Evolutionary conservation across 2,113 vertebrate species (phyloP).

Genomic region (Microtus richardsoni): DNA sequence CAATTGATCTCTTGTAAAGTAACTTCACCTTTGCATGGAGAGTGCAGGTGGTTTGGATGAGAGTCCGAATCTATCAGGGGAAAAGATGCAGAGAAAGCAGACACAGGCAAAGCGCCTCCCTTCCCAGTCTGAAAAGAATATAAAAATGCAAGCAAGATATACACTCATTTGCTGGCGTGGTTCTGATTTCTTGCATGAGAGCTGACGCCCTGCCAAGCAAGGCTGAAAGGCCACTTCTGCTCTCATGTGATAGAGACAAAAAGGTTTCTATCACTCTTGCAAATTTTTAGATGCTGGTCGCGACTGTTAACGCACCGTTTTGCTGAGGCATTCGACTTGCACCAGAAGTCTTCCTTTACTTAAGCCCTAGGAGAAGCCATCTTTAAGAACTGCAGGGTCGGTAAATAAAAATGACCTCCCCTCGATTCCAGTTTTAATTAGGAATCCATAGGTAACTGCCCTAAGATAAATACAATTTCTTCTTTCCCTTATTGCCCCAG

Average conservation of each 20-base stretch:
- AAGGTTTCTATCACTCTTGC: conserved; percentile 38
- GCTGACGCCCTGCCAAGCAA: conserved; percentile 55
- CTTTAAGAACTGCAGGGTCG: not conserved
- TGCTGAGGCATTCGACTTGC: not conserved
- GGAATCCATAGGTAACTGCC: conserved; percentile 21
- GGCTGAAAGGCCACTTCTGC: conserved; percentile 52
- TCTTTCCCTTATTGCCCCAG: not conserved
- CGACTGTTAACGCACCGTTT: not conserved
- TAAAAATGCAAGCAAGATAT: conserved; percentile 54
- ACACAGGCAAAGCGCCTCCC: not conserved
- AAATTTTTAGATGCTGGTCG: conserved; percentile 32
- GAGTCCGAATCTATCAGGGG: conserved; percentile 44
- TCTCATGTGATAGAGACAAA: not conserved
- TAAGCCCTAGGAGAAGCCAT: not conserved
- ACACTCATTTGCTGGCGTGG: conserved; percentile 48
- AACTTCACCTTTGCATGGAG: conserved; percentile 49
- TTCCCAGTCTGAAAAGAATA: conserved; percentile 53
- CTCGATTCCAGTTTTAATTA: conserved; percentile 21
- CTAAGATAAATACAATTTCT: not conserved
- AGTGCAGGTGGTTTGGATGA: conserved; percentile 66
- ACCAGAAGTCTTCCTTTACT: not conserved
- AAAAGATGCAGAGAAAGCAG: conserved; percentile 59
- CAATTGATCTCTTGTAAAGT: conserved; percentile 65
- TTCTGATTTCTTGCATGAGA: conserved; percentile 15
- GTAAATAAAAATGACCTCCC: not conserved